Evolutionary conservation across 2,113 vertebrate genomes (phyloP), one percentile per base, ranked within the genome.

Genomic region (Gadus macrocephalus): DNA sequence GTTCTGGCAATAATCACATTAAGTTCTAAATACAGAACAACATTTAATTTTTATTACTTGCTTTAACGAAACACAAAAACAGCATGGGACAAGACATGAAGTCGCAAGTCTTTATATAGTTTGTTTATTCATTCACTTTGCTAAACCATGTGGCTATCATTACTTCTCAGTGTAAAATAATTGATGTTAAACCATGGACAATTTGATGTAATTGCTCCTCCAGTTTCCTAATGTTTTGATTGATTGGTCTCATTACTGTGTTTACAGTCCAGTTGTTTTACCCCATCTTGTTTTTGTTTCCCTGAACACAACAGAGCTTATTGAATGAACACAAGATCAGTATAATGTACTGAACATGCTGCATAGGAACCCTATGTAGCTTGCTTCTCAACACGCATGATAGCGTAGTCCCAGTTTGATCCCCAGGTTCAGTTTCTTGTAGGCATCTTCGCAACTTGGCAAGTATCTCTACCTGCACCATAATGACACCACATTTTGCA

Each of bases 171-270:
- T 73, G 75, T 83, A 69, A 80, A 82, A 82, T 80, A 82, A 86
- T 81, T 75, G 69, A 60, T 78, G 67, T 72, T 83, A 73, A 79
- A 76, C 59, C 76, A 83, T 61, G 76, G 74, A 77, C 73, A 79
- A 85, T 87, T 88, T 74, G 55, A 66, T 84, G 63, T 65, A 81
- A 83, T 84, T 79, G 79, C 73, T 79, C 31, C 73, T 28, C 42
- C 66, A 81, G 68, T 79, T 83, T 81, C 68, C 74, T 76, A 73
- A 71, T 81, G 71, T 81, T 84, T 83, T 77, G 80, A 88, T 79
- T 77, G 81, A 79, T 81, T 71, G 67, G 77, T 70, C 80, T 83
- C 86, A 88, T 87, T 87, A 77, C 75, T 49, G 77, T 78, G 70
- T 78, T 83, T 58, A 69, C 56, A 81, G 42, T 42, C 74, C 68